Base-by-base conservation (phyloP, 2,888 invertebrate species). In the Drosophila barbarae region DNA sequence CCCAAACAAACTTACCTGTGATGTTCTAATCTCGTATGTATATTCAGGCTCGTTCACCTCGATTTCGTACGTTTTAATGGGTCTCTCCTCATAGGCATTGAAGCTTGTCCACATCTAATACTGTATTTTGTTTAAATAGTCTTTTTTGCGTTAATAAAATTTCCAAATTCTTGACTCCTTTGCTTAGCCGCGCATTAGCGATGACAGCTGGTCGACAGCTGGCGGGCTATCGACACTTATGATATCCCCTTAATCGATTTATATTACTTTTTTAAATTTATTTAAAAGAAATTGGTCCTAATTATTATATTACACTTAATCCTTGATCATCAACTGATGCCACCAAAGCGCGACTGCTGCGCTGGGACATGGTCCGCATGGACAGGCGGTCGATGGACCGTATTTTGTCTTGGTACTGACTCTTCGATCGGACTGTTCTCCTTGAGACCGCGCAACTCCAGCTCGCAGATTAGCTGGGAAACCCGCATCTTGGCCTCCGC, bases 401-500 rank as follows among this genome's bases (percentile, higher is more conserved):
- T 26, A 21, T 47, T 53, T 13, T 39, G 34, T 23, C 51, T 55
- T 12, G 49, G 7, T 21, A 53, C 52, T 10, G 61, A n/a, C n/a
- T 65, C 63, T 23, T 47, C 73, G 44, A 36, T 63, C 15, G 69
- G 28, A 53, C 41, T 58, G 39, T 42, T 41, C 3, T 81, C 84
- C 23, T 57, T 72, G 3, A 82, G 53, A 8, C 73, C 76, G 6
- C 82, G 85, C 28, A 83, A 36, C 44, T 83, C 82, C 38, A 83
- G 58, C 36, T 83, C 86, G 36, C 82, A 79, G 39, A 83, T 79
- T 2, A 83, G 44, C 54, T 83, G 86, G 2, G 86, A 86, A 0
- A 83, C 82, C 5, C 86, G 73, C 86, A 83, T 83, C 55, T 83
- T 83, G 13, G 86, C 82, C 18, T 83, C 82, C 2, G 86, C 73